Percentiles rank a stretch among this genome's conserved stretches.
phyloP scores from a whole-genome alignment of 2,113 vertebrate species.

The Cheirogaleus medius region DNA sequence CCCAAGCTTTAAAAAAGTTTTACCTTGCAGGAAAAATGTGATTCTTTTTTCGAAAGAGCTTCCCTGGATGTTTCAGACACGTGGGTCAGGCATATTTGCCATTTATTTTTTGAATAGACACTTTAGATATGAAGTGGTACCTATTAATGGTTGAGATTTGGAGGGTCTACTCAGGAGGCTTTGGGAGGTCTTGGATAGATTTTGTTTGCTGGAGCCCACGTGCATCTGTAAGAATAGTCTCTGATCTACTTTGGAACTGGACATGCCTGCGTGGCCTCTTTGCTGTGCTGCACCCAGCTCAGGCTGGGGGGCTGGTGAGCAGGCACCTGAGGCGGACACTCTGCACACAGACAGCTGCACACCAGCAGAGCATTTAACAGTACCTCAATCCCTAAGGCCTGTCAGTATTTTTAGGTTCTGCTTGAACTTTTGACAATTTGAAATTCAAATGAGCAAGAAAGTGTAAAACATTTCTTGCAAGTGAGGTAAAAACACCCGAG shows the following conservation, averaged over 20 bases:
- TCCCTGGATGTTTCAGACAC: not conserved
- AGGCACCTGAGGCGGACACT: accelerated
- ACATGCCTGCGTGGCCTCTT: not conserved
- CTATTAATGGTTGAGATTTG: not conserved
- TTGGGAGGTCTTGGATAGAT: not conserved
- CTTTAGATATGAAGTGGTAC: not conserved
- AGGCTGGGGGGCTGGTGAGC: not conserved
- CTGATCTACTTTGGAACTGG: not conserved
- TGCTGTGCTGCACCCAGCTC: accelerated
- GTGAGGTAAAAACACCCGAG: not conserved
- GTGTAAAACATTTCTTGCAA: slow-evolving; percentile 50
- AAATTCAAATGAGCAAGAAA: slow-evolving; percentile 73
- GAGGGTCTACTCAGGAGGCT: not conserved
- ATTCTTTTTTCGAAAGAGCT: not conserved
- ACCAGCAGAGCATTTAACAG: not conserved
- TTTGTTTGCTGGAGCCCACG: too few relatives aligned
- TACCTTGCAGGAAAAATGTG: not conserved
- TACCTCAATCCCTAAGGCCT: not conserved
- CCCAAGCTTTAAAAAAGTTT: slow-evolving; percentile 21
- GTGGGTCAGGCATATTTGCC: not conserved
- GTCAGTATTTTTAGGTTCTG: slow-evolving; percentile 63
- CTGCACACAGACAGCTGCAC: not conserved
- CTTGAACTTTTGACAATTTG: slow-evolving; percentile 55
- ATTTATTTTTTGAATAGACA: not conserved
- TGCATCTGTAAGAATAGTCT: not conserved